Percentiles rank a stretch among this genome's conserved stretches.
Evolutionary conservation across 1,140 invertebrate genomes (phyloP).

Genomic region (Drosophila micromelanica): DNA sequence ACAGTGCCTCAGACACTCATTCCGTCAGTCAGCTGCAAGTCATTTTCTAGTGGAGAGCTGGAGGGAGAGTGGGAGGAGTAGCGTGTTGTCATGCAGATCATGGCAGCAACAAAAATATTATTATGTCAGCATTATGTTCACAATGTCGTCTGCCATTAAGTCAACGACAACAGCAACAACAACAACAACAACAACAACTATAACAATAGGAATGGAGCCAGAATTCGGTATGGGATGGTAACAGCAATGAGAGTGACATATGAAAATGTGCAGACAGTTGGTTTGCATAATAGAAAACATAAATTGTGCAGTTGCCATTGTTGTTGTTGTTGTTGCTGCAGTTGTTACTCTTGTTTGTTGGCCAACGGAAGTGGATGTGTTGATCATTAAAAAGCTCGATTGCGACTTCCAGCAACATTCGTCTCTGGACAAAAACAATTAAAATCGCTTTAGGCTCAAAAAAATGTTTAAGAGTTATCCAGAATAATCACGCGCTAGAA

Average conservation of each 20-base stretch:
- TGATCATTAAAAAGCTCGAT: background rate
- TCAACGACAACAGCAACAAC: slow-evolving; percentile 53
- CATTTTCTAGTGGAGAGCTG: slow-evolving; percentile 23
- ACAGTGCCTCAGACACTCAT: slow-evolving; percentile 14
- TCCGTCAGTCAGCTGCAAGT: slow-evolving; percentile 28
- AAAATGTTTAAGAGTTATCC: too few relatives aligned
- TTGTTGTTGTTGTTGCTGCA: background rate
- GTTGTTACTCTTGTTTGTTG: slow-evolving; percentile 26
- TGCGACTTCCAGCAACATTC: background rate
- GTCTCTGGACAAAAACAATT: background rate
- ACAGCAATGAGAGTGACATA: slow-evolving; percentile 41
- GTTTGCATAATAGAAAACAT: slow-evolving; percentile 70
- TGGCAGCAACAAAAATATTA: slow-evolving; percentile 76
- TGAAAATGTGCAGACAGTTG: slow-evolving; percentile 47
- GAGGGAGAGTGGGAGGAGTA: too few relatives aligned
- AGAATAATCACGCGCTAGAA: too few relatives aligned
- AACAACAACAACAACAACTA: slow-evolving; percentile 13
- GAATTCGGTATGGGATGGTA: background rate
- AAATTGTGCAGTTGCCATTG: slow-evolving; percentile 62
- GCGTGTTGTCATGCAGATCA: slow-evolving; percentile 66
- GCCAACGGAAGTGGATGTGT: slow-evolving; percentile 2
- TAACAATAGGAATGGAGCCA: background rate
- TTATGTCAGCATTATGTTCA: slow-evolving; percentile 81
- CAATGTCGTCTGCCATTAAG: slow-evolving; percentile 80
- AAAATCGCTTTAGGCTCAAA: background rate